Conservation (phyloP, 2,113 vertebrate species). For the Beaufortia kweichowensis region DNA sequence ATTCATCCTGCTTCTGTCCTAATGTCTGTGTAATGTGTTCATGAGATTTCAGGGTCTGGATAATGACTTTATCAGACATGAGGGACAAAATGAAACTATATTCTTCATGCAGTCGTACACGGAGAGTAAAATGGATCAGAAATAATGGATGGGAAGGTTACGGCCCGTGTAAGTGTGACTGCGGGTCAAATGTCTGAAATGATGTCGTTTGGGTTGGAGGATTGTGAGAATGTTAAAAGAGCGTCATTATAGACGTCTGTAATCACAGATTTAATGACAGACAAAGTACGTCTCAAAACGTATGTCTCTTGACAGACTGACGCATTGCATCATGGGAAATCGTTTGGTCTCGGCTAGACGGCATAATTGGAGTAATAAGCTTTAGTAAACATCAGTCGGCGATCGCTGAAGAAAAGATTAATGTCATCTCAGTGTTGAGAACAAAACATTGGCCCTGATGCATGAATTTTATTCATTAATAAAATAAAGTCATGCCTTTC, state of each 20-base stretch:
- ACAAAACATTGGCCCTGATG: not conserved
- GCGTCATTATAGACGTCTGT: slow-evolving; percentile 9
- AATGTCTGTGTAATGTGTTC: not conserved
- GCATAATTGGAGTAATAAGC: slow-evolving; percentile 12
- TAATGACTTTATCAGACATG: not conserved
- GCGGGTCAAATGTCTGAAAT: not conserved
- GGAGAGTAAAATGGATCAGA: too few species aligned
- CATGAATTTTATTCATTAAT: too few species aligned
- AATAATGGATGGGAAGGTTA: not conserved
- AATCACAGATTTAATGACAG: slow-evolving; percentile 11
- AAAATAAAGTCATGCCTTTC: too few species aligned
- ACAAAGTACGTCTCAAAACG: too few species aligned
- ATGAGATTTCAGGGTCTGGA: slow-evolving; percentile 4
- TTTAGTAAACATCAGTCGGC: not conserved
- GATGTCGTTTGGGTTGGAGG: not conserved
- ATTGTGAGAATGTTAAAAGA: not conserved
- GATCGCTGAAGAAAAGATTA: slow-evolving; percentile 8
- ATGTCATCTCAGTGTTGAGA: not conserved
- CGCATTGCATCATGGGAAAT: slow-evolving; percentile 15
- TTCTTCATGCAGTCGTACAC: not conserved
- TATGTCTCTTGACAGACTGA: too few species aligned
- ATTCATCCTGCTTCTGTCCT: not conserved
- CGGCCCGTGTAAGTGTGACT: not conserved
- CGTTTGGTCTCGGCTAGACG: not conserved
- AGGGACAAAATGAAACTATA: not conserved